Evolutionary conservation across 1,140 invertebrate genomes (phyloP), one percentile per base, ranked within the genome.

Genomic region (Magallana gigas): DNA sequence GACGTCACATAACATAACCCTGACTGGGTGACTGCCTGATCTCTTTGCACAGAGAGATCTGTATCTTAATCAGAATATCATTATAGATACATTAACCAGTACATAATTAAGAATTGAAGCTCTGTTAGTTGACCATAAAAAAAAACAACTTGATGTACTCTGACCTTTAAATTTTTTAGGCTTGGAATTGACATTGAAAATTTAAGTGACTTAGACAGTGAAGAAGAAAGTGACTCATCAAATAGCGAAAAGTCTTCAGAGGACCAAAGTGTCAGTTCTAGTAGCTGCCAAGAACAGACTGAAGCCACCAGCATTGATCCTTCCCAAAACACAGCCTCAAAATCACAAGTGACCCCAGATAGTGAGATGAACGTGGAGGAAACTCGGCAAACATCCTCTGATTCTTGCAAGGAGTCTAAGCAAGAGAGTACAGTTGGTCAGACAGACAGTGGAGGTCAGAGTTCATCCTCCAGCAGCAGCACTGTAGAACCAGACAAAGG

Each of bases 141-240:
- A 48, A 48, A 48, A 48, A 23, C 0, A 23, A 48, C 36, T 48
- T 48, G 36, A 48, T 48, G 2, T 48, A 48, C 5, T 2, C 36
- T 48, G 36, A 48, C 36, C 36, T 48, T 87, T 83, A 58, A 81
- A 12, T 89, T 58, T 89, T 92, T 57, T 48, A 93, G 92, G 92
- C 68, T 93, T 85, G 92, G 91, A 71, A 84, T 92, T 57, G 91
- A 92, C 59, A 86, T 92, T 16, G 91, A 92, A n/a, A 89, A 90
- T 71, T 36, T 88, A 56, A 92, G 87, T 91, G 92, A 93, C 76
- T 62, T 91, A 8, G 86, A 89, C 64, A 92, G 89, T 83, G 90
- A 90, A 56, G 85, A 82, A 23, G 86, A 87, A n/a, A 80, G 87
- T 60, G 86, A 86, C 4, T 14, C 12, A 1, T 3, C 57, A n/a